These are phyloP conservation scores for Ditylenchus dipsaci DNA, from an alignment of 1,140 invertebrate genomes.

Conservation along the genomic window DNA sequence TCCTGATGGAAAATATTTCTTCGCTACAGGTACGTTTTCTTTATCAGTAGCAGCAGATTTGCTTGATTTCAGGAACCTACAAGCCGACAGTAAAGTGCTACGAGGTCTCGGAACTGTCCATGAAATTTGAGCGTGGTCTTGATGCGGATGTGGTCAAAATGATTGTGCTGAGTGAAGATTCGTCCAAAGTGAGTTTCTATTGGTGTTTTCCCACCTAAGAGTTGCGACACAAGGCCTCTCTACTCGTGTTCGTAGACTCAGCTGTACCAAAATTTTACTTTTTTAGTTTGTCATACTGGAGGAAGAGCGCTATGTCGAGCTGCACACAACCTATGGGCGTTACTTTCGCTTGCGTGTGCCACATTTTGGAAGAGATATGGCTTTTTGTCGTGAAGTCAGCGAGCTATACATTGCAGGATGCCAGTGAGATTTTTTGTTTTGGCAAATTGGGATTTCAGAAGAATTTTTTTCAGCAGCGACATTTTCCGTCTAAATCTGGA, in stretches of 20 bases:
- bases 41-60: constrained; percentile 1
- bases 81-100: constrained; percentile 92
- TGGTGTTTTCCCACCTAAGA: constrained; percentile 5
- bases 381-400: constrained; percentile 81
- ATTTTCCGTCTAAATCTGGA: constrained; percentile 92
- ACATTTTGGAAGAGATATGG: constrained; percentile 86
- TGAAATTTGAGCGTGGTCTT: constrained; percentile 97
- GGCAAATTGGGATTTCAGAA: not conserved
- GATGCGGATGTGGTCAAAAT: constrained; percentile 78
- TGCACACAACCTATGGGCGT: constrained; percentile 84
- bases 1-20: constrained; percentile 84
- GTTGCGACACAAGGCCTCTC: too few relatives aligned
- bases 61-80: constrained; percentile 71
- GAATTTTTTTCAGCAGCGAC: constrained; percentile 67
- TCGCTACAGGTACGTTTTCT: constrained; percentile 67
- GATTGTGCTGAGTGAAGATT: constrained; percentile 66
- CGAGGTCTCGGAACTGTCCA: constrained; percentile 87
- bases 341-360: constrained; percentile 87
- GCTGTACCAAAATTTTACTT: not conserved
- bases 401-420: constrained; percentile 86
- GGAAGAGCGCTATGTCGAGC: constrained; percentile 78
- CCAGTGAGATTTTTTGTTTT: constrained; percentile 64
- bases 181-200: constrained; percentile 59
- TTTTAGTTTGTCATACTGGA: constrained; percentile 65
- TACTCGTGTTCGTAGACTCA: not conserved